phyloP scores from a whole-genome alignment of 2,113 vertebrate species.

The Corythaixoides concolor region DNA sequence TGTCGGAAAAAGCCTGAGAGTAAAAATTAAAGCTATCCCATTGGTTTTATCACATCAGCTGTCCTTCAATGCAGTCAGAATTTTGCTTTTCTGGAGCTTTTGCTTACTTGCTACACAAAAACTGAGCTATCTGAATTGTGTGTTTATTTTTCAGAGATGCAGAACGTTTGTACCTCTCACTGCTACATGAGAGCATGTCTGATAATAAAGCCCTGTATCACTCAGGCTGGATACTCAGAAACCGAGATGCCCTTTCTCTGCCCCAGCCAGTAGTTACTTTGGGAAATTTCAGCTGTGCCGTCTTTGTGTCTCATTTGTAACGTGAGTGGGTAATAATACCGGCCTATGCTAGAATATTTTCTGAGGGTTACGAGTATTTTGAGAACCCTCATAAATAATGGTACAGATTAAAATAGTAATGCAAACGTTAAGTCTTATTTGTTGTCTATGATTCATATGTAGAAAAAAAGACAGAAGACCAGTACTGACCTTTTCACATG shows the following conservation, averaged over 20 bases:
- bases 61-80: background rate
- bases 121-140: background rate
- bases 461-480: background rate
- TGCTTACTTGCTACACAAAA: background rate
- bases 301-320: background rate
- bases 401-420: background rate
- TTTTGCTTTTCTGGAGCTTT: background rate
- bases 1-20: background rate
- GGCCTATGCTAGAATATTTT: background rate
- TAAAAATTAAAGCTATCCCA: background rate
- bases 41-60: background rate
- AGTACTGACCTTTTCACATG: background rate
- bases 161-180: background rate
- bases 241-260: background rate
- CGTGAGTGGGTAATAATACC: background rate
- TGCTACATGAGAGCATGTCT: rapidly evolving
- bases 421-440: background rate
- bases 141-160: background rate
- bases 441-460: background rate
- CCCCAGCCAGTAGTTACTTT: background rate
- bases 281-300: background rate
- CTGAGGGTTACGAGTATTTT: background rate
- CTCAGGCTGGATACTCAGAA: background rate
- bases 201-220: background rate
- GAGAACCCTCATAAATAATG: background rate